These are phyloP conservation scores for Andrena chrysosceles DNA, from an alignment of 2,888 invertebrate species.

Conservation along the genomic window DNA sequence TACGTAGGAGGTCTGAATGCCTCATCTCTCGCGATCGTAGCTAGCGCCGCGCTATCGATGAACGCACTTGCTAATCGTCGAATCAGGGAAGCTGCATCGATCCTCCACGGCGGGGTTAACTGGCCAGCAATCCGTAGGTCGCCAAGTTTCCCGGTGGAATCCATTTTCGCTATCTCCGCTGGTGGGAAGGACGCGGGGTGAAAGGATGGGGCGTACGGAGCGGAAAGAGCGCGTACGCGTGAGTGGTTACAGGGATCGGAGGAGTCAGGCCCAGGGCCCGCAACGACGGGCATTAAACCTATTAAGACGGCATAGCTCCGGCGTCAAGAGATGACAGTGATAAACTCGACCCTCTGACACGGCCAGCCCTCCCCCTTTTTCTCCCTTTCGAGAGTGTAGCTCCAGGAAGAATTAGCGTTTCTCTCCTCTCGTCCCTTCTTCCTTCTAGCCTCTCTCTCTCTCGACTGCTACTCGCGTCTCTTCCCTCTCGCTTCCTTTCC, in stretches of 20 bases:
- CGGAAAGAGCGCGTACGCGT: constrained; percentile 58
- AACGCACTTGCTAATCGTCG: no score
- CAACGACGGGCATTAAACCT: constrained; percentile 77
- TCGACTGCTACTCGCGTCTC: constrained; percentile 3
- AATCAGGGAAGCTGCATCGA: no score
- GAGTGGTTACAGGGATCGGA: constrained; percentile 60
- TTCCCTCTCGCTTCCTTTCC: constrained; percentile 14
- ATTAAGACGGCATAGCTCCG: constrained; percentile 76
- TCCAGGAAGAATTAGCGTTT: constrained; percentile 64
- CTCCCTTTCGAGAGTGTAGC: constrained; percentile 37
- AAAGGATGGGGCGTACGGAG: constrained; percentile 69
- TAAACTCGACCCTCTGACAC: constrained; percentile 79
- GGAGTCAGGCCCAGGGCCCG: constrained; percentile 66
- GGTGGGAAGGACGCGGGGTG: constrained; percentile 54
- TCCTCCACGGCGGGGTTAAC: no score
- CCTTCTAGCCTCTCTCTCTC: constrained; percentile 23
- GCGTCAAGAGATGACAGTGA: constrained; percentile 80
- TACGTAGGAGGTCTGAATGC: no score
- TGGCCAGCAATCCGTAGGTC: neutral
- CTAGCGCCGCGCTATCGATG: no score
- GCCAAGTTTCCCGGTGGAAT: constrained; percentile 1
- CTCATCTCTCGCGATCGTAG: no score
- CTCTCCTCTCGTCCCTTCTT: constrained; percentile 30
- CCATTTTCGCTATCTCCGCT: constrained; percentile 40
- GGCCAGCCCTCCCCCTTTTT: constrained; percentile 47